Base-by-base conservation (phyloP, 2,797 vertebrate genomes). In the Varecia variegata region DNA sequence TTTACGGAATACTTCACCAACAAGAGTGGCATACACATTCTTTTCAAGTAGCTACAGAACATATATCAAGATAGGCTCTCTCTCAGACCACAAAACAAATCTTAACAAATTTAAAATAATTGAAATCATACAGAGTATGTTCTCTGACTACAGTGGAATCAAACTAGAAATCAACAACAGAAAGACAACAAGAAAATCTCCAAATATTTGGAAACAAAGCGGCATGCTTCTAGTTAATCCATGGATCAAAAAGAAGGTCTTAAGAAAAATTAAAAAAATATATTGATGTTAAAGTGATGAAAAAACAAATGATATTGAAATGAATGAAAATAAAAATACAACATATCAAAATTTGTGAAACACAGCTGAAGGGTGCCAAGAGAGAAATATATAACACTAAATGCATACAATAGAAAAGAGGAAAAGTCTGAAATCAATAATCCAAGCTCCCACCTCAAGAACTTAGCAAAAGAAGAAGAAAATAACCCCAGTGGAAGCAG, bases 201-300 rank as follows among this genome's bases (percentile, higher is more conserved):
- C 73, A 79, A 93, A 83, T 35, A 83, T 27, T 47, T 95, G 32
- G 65, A 89, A 84, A 80, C 54, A 70, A 73, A 85, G 65, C 71
- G 85, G 80, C 11, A 73, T 18, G 67, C 18, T 70, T 47, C 2
- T 68, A 70, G 58, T 70, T 25, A 93, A 79, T 50, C 25, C 7
- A 70, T 60, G 40, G 52, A 45, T 58, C 40, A 82, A 58, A 58
- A 27, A 25, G 27, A 21, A 80, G 80, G 9, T 68, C 54, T 52
- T 13, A 40, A 67, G 20, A 14, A 27, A 67, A 65, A 67, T 70
- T 23, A 23, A 13, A 71, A 56, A 65, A 65, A 35, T 25, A 88
- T 60, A 88, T 30, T 76, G 71, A 77, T 40, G 14, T 30, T 88
- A 17, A 90, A 45, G 8, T 56, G 54, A 56, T 56, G 52, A 56